Conservation (phyloP, 2,113 vertebrate genomes). For the Pan troglodytes region DNA sequence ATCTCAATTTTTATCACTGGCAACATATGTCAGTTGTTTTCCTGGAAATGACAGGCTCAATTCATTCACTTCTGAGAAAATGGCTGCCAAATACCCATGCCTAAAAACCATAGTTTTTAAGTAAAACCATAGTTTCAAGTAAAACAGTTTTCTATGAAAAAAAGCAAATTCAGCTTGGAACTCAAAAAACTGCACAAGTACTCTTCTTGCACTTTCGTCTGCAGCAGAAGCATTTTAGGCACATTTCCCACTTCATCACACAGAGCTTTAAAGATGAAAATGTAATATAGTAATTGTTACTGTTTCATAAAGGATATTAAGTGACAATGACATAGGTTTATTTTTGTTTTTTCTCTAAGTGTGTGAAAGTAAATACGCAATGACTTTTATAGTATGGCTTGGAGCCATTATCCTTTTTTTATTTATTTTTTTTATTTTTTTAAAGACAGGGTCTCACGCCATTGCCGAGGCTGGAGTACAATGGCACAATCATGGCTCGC, state of each 20-base stretch:
- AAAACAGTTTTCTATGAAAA: slow-evolving; percentile 33
- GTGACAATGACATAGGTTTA: neutral
- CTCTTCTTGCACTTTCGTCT: neutral
- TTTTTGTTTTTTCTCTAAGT: neutral
- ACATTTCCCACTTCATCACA: neutral
- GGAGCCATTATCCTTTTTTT: neutral
- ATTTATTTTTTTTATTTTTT: too few relatives aligned
- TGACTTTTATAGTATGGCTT: neutral
- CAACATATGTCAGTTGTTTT: slow-evolving; percentile 13
- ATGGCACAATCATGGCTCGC: too few relatives aligned
- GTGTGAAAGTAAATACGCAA: neutral
- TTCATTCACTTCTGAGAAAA: slow-evolving; percentile 53
- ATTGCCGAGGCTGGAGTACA: too few relatives aligned
- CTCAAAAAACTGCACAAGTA: slow-evolving; percentile 4
- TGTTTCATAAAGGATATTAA: neutral
- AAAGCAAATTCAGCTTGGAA: neutral
- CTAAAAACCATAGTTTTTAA: neutral
- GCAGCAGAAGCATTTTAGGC: neutral
- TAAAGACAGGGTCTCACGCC: too few relatives aligned
- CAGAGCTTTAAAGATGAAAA: neutral
- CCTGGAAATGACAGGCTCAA: slow-evolving; percentile 16
- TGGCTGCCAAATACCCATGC: slow-evolving; percentile 43
- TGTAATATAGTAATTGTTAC: neutral
- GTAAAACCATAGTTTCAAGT: neutral
- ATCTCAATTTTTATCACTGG: slow-evolving; percentile 30